phyloP scores from a whole-genome alignment of 2,113 vertebrate species.

The Pavo muticus region DNA sequence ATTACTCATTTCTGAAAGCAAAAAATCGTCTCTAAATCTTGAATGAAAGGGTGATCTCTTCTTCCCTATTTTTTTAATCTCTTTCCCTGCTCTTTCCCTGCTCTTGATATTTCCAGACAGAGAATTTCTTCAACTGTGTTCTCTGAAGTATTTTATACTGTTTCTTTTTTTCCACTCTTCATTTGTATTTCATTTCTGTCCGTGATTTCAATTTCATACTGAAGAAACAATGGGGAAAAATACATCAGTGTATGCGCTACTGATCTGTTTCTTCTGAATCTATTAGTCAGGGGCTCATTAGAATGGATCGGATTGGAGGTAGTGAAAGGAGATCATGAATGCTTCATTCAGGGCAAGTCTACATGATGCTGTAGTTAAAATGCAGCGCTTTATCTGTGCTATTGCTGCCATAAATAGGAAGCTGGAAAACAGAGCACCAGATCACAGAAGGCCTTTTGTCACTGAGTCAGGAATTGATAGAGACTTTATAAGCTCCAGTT shows the following conservation, averaged over 20 bases:
- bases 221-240: neutral
- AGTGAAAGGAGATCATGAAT: neutral
- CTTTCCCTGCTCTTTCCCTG: neutral
- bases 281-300: conserved; percentile 5
- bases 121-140: neutral
- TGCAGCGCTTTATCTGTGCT: neutral
- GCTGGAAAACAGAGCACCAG: neutral
- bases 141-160: neutral
- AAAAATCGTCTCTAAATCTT: neutral
- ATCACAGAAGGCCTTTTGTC: neutral
- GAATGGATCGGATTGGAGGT: neutral
- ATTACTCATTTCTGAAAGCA: neutral
- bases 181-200: conserved; percentile 22
- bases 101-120: neutral
- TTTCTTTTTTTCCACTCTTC: neutral
- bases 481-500: neutral
- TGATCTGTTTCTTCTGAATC: neutral
- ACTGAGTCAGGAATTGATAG: neutral
- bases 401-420: neutral
- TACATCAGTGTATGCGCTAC: neutral
- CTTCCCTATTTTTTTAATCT: neutral
- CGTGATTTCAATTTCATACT: neutral
- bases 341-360: conserved; percentile 16
- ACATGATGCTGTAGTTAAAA: conserved; percentile 13
- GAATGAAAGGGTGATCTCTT: neutral